Evolutionary conservation across 2,797 vertebrate species (phyloP), one percentile per base, ranked within the genome.

Genomic region (Dromococcyx pavoninus): DNA sequence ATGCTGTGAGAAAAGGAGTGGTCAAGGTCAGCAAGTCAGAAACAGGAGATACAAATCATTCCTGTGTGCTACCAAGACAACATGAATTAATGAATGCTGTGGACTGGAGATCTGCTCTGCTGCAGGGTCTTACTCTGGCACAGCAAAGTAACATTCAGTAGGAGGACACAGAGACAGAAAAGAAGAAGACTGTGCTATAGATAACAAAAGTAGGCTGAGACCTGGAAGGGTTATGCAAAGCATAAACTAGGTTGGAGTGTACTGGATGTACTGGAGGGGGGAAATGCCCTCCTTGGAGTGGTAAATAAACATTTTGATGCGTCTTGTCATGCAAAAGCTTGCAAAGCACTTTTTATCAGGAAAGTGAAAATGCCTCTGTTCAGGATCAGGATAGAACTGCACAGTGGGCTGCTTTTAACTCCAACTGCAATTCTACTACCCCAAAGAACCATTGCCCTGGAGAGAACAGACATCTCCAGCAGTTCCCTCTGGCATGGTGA

Each of bases 111-210:
- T 17, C 19, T 70, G 37, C 12, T 66, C 74, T 43, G 5, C 22
- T 39, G 8, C 35, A 6, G 1, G 0, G 33, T 48, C 8, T 23
- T 37, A 62, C 15, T 32, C 46, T 13, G 32, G 16, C 66, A 53
- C 21, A 43, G 25, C 15, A 54, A 84, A 75, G 13, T 0, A 0
- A 5, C 1, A 0, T 10, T 33, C 33, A n/a, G 24, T 11, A 23
- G 35, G 17, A 84, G 17, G 33, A 61, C 46, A 53, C 16, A 21
- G 61, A 64, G 35, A 19, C 10, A 62, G 50, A 33, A 62, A 76
- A 67, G 39, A 51, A 62, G 73, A 18, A 71, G 10, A 9, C 43
- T 75, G 18, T 48, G 32, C n/a, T 60, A 33, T 32, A 83, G 33
- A 13, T 39, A 48, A 44, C 37, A 72, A 33, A n/a, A 19, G 28